A percentile compares a stretch with the other conserved stretches of the same genome.
Evolutionary conservation across 2,888 invertebrate genomes (phyloP).

Genomic region (Megaustenia siamemsis): DNA sequence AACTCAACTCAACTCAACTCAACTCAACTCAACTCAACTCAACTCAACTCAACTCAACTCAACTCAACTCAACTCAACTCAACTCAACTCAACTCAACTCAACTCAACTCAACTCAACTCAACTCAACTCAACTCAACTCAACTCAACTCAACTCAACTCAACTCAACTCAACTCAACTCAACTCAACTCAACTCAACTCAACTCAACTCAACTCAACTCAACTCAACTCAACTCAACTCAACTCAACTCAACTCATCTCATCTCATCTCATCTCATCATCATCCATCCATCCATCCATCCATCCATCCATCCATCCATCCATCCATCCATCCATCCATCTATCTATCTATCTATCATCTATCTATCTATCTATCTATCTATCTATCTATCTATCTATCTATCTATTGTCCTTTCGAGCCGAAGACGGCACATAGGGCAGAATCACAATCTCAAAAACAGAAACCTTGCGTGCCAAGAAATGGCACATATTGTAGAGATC

Average conservation of each 20-base stretch:
- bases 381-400: no score
- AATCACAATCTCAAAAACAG: no score
- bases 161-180: conserved; percentile 10
- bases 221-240: conserved; percentile 20
- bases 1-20: conserved; percentile 6
- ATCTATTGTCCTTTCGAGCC: no score
- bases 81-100: not conserved
- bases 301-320: no score
- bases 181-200: conserved; percentile 25
- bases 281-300: no score
- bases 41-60: conserved; percentile 14
- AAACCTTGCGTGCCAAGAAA: no score
- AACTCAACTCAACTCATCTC: not conserved
- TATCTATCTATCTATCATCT: no score
- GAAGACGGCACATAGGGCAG: no score
- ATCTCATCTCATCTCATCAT: no score
- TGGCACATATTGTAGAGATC: no score
- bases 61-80: conserved; percentile 5
- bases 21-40: not conserved
- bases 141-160: conserved; percentile 11
- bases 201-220: conserved; percentile 18
- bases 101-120: conserved; percentile 16
- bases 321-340: no score
- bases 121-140: conserved; percentile 14
- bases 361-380: no score